Evolutionary conservation across 2,797 vertebrate genomes (phyloP).

Genomic region (Acanthurus lineatus): DNA sequence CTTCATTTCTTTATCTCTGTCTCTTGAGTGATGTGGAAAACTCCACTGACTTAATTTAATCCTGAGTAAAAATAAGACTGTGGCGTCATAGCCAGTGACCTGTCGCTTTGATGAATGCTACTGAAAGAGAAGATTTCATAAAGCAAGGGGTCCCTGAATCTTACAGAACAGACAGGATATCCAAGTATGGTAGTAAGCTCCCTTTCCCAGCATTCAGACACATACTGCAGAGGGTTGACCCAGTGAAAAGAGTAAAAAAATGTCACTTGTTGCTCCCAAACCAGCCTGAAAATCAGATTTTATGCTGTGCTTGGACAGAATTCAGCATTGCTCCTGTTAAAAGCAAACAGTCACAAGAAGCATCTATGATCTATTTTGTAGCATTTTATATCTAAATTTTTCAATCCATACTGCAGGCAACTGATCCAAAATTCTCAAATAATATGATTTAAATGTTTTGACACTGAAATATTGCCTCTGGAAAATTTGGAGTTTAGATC

Average conservation of each 20-base stretch:
- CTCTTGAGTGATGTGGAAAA: conserved; percentile 45
- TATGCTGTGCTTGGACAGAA: conserved; percentile 53
- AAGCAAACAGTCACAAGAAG: conserved; percentile 24
- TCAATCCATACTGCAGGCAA: conserved; percentile 36
- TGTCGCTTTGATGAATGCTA: conserved; percentile 25
- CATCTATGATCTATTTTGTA: conserved; percentile 19
- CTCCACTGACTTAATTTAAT: conserved; percentile 7
- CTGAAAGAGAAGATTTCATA: conserved; percentile 34
- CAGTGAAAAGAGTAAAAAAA: conserved; percentile 34
- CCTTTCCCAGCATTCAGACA: conserved; percentile 64
- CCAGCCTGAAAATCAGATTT: conserved; percentile 44
- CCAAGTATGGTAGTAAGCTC: conserved; percentile 71
- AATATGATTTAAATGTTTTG: conserved; percentile 33
- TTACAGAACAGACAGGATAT: conserved; percentile 48
- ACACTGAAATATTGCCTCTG: conserved; percentile 9
- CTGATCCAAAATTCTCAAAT: not conserved
- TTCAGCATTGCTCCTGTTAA: conserved; percentile 26
- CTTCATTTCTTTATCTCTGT: conserved; percentile 10
- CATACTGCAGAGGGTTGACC: conserved; percentile 50
- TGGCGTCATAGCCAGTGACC: conserved; percentile 1
- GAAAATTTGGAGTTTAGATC: conserved; percentile 10
- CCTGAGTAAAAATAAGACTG: conserved; percentile 3
- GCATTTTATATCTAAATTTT: conserved; percentile 10
- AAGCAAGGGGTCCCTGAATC: conserved; percentile 24
- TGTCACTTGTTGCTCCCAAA: conserved; percentile 54